Evolutionary conservation across 2,797 vertebrate genomes (phyloP).

Genomic region (Halcyon badia): DNA sequence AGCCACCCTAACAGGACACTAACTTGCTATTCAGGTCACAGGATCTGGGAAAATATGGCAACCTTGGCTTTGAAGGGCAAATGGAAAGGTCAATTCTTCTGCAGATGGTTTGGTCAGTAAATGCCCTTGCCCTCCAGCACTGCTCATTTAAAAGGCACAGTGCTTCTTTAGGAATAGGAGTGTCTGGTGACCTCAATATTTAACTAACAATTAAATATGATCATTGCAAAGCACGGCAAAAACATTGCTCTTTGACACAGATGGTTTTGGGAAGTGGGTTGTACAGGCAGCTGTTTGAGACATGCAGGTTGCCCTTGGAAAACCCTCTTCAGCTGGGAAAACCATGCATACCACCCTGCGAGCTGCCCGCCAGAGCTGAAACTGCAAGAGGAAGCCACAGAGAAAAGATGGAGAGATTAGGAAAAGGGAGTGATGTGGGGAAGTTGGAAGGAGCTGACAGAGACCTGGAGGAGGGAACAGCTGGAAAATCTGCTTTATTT

Average conservation of each 20-base stretch:
- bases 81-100: conserved; percentile 11
- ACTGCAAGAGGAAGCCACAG: background rate
- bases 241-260: background rate
- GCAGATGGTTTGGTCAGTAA: conserved; percentile 26
- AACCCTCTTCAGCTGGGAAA: background rate
- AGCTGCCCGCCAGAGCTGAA: background rate
- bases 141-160: background rate
- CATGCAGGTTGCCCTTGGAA: background rate
- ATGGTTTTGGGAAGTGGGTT: background rate
- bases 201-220: conserved; percentile 32
- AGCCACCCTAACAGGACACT: background rate
- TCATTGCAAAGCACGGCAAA: background rate
- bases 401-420: background rate
- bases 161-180: background rate
- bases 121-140: conserved; percentile 28
- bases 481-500: conserved; percentile 29
- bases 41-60: background rate
- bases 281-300: background rate
- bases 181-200: background rate
- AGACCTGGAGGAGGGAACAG: background rate
- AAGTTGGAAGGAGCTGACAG: background rate
- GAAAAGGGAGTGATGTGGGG: background rate
- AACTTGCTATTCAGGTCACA: background rate
- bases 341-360: background rate
- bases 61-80: conserved; percentile 6